A percentile compares a stretch with the other conserved stretches of the same genome.
These are phyloP conservation scores for Sminthurinus aureus DNA, from an alignment of 2,888 invertebrate species.

Conservation along the genomic window DNA sequence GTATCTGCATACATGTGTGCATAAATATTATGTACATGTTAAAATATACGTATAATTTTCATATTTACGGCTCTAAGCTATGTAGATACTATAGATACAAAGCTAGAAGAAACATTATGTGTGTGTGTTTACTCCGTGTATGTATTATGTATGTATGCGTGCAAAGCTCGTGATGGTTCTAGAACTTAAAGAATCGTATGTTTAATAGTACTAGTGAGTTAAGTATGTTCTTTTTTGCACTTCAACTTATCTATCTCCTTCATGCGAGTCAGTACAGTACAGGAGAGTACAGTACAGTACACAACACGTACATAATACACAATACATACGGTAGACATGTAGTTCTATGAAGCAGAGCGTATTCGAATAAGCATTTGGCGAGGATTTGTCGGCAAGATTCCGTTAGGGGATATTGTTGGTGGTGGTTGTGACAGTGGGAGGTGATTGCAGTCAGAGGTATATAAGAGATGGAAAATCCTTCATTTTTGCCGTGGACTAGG, in stretches of 20 bases:
- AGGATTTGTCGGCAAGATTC: slow-evolving; percentile 27
- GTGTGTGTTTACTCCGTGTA: neutral
- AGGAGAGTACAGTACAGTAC: neutral
- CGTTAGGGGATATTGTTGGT: slow-evolving; percentile 30
- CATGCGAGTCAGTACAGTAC: neutral
- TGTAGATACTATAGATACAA: neutral
- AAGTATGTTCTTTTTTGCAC: neutral
- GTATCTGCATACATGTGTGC: too few relatives aligned
- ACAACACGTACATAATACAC: neutral
- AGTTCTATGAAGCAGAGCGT: neutral
- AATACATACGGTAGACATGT: neutral
- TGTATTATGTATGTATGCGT: neutral
- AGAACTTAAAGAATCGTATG: neutral
- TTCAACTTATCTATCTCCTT: slow-evolving; percentile 7
- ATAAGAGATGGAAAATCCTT: slow-evolving; percentile 59
- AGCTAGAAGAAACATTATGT: neutral
- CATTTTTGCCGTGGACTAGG: slow-evolving; percentile 60
- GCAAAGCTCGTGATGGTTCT: neutral
- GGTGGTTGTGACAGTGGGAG: slow-evolving; percentile 16
- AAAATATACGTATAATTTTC: neutral
- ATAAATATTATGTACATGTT: too few relatives aligned
- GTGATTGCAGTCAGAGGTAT: slow-evolving; percentile 50
- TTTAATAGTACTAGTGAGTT: too few relatives aligned
- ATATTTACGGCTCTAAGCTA: neutral
- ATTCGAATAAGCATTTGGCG: neutral